Percentiles rank a stretch among this genome's conserved stretches.
These are phyloP conservation scores for Pristionchus fissidentatus DNA, from an alignment of 2,888 invertebrate species.

Conservation along the genomic window DNA sequence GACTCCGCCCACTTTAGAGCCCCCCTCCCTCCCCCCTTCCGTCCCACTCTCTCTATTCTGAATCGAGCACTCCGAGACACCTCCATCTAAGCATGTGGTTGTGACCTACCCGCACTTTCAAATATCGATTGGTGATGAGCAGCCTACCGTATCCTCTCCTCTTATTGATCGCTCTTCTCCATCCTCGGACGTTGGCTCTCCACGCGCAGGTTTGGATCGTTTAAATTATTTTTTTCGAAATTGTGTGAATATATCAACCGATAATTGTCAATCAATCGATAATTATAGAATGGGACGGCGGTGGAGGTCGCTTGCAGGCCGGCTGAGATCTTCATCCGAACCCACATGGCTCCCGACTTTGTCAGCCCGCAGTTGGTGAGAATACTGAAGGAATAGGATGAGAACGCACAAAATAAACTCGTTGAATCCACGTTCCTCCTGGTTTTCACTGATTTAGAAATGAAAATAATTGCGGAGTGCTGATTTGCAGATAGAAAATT, in stretches of 20 bases:
- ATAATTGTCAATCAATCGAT: no score
- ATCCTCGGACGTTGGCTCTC: background rate
- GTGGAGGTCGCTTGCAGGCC: slow-evolving; percentile 67
- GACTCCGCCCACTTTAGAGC: background rate
- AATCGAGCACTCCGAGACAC: slow-evolving; percentile 5
- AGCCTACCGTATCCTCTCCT: slow-evolving; percentile 19
- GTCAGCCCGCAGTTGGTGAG: slow-evolving; percentile 73
- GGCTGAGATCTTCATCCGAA: slow-evolving; percentile 68
- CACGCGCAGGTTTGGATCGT: background rate
- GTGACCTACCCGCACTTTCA: background rate
- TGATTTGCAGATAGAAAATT: no score
- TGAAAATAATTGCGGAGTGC: no score
- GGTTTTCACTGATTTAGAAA: no score
- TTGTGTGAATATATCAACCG: no score
- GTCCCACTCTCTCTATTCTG: slow-evolving; percentile 12
- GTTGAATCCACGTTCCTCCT: background rate
- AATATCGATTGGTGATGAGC: background rate
- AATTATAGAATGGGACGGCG: slow-evolving; percentile 56
- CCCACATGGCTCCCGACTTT: slow-evolving; percentile 75
- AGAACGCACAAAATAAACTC: background rate
- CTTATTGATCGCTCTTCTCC: slow-evolving; percentile 1
- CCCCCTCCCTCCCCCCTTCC: slow-evolving; percentile 14
- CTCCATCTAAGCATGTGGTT: background rate
- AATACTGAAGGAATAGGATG: no score
- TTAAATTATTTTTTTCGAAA: background rate